Conservation (phyloP, 2,797 vertebrate species). For the Pseudochirops cupreus region DNA sequence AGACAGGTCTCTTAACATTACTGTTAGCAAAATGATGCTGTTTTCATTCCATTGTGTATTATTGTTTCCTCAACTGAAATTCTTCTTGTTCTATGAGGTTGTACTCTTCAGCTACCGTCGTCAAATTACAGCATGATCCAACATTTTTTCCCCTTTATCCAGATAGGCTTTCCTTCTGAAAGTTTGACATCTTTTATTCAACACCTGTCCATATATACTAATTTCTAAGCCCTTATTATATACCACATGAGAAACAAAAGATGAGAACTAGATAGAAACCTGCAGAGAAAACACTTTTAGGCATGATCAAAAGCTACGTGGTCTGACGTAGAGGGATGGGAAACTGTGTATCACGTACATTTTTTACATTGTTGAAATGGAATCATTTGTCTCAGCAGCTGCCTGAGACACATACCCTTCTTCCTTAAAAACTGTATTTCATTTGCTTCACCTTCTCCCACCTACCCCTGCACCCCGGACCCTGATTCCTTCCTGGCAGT, state of each 20-base stretch:
- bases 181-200: rapidly evolving
- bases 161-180: rapidly evolving
- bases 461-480: rapidly evolving
- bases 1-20: conserved; percentile 42
- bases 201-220: neutral
- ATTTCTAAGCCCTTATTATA: neutral
- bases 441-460: neutral
- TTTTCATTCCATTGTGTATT: neutral
- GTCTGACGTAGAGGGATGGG: neutral
- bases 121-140: neutral
- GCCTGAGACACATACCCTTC: neutral
- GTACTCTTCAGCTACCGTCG: rapidly evolving
- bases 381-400: neutral
- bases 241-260: neutral
- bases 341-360: neutral
- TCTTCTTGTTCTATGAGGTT: conserved; percentile 28
- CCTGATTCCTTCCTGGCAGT: neutral
- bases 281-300: neutral
- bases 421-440: neutral
- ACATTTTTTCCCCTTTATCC: neutral
- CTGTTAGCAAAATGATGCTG: conserved; percentile 52
- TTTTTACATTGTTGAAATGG: neutral
- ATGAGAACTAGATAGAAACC: neutral
- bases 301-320: neutral
- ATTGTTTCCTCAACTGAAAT: conserved; percentile 2